phyloP scores from a whole-genome alignment of 2,888 invertebrate genomes.

The Troides oblongomaculatus region DNA sequence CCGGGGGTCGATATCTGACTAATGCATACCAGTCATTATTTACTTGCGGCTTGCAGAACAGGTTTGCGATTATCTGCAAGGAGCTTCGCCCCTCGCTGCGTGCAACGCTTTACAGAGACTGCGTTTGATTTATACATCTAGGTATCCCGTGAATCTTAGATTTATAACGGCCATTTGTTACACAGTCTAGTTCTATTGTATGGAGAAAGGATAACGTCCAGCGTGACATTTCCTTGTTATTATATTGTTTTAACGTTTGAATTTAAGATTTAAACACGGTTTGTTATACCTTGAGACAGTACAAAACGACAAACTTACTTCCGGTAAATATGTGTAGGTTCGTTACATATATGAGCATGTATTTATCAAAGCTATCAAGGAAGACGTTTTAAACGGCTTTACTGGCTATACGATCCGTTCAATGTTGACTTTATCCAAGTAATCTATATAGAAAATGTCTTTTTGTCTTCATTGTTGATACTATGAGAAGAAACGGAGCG shows the following conservation, averaged over 20 bases:
- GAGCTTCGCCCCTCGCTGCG: conserved; percentile 37
- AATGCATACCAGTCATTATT: conserved; percentile 69
- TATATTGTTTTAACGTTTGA: background rate
- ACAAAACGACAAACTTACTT: too few relatives aligned
- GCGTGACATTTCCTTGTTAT: conserved; percentile 15
- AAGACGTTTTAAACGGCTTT: too few relatives aligned
- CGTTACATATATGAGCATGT: too few relatives aligned
- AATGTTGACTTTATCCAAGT: background rate
- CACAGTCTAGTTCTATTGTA: conserved; percentile 22
- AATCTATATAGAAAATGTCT: conserved; percentile 3
- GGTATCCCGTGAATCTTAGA: conserved; percentile 27
- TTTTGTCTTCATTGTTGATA: conserved; percentile 13
- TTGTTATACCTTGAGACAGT: background rate
- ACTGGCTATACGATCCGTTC: background rate
- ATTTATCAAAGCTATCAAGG: too few relatives aligned
- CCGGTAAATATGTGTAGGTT: too few relatives aligned
- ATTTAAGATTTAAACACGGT: background rate
- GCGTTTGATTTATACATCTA: conserved; percentile 46
- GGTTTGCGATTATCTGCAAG: conserved; percentile 57
- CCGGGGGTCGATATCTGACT: conserved; percentile 60
- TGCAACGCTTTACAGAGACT: conserved; percentile 45
- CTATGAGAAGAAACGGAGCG: conserved; percentile 8
- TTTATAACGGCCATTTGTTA: conserved; percentile 23
- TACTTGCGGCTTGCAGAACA: conserved; percentile 48
- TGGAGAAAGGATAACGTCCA: background rate